Evolutionary conservation across 2,113 vertebrate genomes (phyloP).

Genomic region (Pterocles gutturalis): DNA sequence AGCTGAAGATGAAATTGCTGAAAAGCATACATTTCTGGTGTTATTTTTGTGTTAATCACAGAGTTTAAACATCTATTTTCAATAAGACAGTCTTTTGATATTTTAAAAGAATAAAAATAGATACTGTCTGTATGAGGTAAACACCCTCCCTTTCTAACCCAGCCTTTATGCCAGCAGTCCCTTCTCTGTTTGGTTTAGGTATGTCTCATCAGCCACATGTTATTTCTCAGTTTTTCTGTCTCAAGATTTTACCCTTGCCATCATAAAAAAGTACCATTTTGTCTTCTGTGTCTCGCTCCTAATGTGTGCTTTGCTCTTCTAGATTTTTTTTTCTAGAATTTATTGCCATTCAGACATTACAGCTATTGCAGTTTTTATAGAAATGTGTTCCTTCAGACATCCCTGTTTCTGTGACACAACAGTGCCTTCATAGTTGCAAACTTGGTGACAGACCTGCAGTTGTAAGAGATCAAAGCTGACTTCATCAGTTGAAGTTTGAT

Average conservation of each 20-base stretch:
- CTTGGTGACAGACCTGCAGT: not conserved
- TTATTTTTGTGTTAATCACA: not conserved
- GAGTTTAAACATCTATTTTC: fast-evolving
- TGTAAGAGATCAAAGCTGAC: not conserved
- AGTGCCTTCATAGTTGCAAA: not conserved
- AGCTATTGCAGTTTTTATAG: not conserved
- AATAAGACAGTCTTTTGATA: not conserved
- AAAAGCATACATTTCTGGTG: not conserved
- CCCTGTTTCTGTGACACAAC: not conserved
- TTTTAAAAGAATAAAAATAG: not conserved
- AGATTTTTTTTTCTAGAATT: not conserved
- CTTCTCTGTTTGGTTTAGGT: not conserved
- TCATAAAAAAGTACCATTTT: not conserved
- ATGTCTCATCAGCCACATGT: not conserved
- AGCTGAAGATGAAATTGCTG: not conserved
- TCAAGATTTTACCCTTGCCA: not conserved
- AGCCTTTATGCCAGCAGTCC: not conserved
- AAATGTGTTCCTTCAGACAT: not conserved
- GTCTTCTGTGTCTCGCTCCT: not conserved
- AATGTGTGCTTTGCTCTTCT: not conserved
- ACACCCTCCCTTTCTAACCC: not conserved
- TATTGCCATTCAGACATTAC: not conserved
- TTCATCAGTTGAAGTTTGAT: not conserved
- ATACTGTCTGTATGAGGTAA: not conserved
- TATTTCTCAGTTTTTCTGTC: not conserved